A percentile compares a stretch with the other conserved stretches of the same genome.
phyloP scores from a whole-genome alignment of 1,140 invertebrate genomes.

The Schlechtendalia chinensis region DNA sequence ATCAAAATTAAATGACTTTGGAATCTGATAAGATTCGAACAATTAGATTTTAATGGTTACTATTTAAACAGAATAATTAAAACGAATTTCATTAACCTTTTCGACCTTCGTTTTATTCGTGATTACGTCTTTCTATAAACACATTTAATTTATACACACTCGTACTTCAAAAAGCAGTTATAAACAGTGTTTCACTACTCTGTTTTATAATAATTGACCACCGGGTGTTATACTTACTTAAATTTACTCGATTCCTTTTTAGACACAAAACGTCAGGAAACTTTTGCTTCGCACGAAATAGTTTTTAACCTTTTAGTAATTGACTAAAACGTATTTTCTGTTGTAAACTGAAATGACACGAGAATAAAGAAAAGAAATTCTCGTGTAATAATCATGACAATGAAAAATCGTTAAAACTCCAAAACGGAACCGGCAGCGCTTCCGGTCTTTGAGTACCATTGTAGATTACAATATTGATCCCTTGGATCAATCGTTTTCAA shows the following conservation, averaged over 20 bases:
- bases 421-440: neutral
- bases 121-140: neutral
- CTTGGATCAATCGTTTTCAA: neutral
- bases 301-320: slow-evolving; percentile 1
- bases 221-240: too few relatives aligned
- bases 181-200: neutral
- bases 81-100: too few relatives aligned
- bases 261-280: neutral
- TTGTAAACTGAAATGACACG: neutral
- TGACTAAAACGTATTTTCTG: neutral
- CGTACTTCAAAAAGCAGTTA: neutral
- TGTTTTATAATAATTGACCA: neutral
- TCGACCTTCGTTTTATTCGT: neutral
- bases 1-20: too few relatives aligned
- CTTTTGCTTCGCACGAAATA: neutral
- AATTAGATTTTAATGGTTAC: too few relatives aligned
- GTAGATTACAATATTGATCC: neutral
- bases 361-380: neutral
- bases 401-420: slow-evolving; percentile 20
- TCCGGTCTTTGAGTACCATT: neutral
- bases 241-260: neutral
- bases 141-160: neutral
- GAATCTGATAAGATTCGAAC: too few relatives aligned
- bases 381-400: neutral
- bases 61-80: too few relatives aligned